Percentiles rank a stretch among this genome's conserved stretches.
These are phyloP conservation scores for Procambarus virginalis DNA, from an alignment of 1,140 invertebrate species.

Conservation along the genomic window DNA sequence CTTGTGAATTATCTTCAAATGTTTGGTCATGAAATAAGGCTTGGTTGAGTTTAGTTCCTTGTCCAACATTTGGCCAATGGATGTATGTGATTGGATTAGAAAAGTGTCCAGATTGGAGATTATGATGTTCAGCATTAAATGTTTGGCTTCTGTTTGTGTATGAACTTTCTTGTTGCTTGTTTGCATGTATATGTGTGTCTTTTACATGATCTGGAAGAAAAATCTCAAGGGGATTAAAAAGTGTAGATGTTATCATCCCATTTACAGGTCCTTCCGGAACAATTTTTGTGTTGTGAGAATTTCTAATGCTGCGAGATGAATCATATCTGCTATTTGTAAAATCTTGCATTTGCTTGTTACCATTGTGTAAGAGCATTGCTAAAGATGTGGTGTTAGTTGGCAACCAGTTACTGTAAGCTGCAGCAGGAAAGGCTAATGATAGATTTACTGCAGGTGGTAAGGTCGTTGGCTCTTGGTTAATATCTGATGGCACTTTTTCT, in stretches of 20 bases:
- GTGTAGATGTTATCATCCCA: neutral
- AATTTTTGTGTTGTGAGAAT: neutral
- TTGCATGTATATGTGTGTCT: neutral
- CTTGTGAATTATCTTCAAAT: neutral
- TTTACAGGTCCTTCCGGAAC: neutral
- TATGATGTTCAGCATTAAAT: neutral
- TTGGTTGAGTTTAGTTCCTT: neutral
- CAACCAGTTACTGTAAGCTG: neutral
- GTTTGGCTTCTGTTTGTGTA: neutral
- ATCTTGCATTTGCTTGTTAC: neutral
- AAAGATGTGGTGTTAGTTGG: slow-evolving; percentile 17
- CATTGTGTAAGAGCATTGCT: neutral
- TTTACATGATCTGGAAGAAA: slow-evolving; percentile 6
- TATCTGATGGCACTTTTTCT: neutral
- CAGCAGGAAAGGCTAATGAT: neutral
- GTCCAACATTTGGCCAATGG: neutral
- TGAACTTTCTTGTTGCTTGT: neutral
- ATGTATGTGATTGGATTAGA: neutral
- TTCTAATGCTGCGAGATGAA: neutral
- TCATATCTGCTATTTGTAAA: neutral
- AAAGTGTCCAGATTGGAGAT: neutral
- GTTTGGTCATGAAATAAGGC: too few species aligned
- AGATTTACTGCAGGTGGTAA: neutral
- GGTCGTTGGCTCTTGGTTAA: neutral
- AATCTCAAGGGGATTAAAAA: neutral